These are phyloP conservation scores for Setophaga petechia DNA, from an alignment of 2,113 vertebrate species.

Conservation along the genomic window DNA sequence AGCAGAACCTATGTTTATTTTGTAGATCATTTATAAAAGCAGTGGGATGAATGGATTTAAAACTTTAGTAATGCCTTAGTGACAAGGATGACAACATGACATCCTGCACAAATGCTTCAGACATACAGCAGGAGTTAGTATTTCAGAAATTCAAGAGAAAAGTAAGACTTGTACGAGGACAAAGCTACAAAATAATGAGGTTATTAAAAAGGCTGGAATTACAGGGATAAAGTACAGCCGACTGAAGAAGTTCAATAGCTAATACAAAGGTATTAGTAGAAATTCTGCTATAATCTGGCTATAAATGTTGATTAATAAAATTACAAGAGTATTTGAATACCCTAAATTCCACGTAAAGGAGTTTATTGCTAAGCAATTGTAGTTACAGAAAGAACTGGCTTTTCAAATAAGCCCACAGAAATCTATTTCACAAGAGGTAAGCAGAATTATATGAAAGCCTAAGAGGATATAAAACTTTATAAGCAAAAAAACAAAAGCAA, in stretches of 20 bases:
- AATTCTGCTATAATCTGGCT: constrained; percentile 2
- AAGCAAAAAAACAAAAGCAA: neutral
- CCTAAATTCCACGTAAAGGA: constrained; percentile 18
- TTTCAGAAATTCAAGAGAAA: constrained; percentile 20
- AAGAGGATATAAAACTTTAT: neutral
- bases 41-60: neutral
- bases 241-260: neutral
- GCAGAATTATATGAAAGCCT: neutral
- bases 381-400: neutral
- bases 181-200: neutral
- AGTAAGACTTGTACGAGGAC: neutral
- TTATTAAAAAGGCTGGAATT: neutral
- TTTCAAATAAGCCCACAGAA: constrained; percentile 12
- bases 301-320: neutral
- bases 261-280: neutral
- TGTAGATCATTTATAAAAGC: neutral
- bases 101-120: neutral
- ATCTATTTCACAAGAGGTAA: constrained; percentile 14
- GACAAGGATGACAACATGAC: neutral
- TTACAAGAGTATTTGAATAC: neutral
- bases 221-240: neutral
- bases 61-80: neutral
- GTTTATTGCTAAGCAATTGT: neutral
- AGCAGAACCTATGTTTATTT: neutral
- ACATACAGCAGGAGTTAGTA: constrained; percentile 1